Conservation (phyloP, 2,113 vertebrate species). For the Nyctibius bracteatus region DNA sequence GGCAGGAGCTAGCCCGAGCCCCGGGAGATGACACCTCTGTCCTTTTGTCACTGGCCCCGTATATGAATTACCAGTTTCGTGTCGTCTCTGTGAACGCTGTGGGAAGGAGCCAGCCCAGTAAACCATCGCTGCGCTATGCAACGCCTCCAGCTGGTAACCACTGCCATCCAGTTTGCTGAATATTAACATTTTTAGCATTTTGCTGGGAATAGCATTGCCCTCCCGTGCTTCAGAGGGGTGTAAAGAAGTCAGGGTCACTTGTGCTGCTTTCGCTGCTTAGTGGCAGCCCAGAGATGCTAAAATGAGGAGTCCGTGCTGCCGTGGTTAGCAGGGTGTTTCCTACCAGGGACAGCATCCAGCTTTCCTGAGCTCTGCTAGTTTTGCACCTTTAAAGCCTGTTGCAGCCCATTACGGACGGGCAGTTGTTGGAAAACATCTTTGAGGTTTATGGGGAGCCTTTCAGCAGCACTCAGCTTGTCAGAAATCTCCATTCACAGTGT, state of each 20-base stretch:
- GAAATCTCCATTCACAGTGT: not conserved
- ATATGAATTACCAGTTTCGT: conserved; percentile 85
- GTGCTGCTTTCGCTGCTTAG: accelerated
- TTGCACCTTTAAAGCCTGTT: not conserved
- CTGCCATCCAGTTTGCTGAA: not conserved
- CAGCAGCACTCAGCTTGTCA: not conserved
- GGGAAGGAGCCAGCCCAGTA: conserved; percentile 81
- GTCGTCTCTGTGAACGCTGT: conserved; percentile 82
- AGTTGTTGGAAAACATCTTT: not conserved
- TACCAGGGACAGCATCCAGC: not conserved
- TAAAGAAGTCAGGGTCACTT: not conserved
- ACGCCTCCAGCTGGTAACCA: conserved; percentile 84
- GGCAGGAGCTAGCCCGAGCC: conserved; percentile 81
- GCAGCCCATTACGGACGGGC: not conserved
- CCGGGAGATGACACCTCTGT: conserved; percentile 74
- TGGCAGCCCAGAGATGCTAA: not conserved
- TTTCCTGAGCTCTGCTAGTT: not conserved
- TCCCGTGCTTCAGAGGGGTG: not conserved
- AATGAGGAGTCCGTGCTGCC: accelerated
- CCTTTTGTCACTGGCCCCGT: conserved; percentile 77
- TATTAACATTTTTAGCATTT: accelerated
- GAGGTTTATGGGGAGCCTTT: not conserved
- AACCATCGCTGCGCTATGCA: conserved; percentile 78
- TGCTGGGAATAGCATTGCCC: not conserved
- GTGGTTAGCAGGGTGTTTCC: not conserved